Evolutionary conservation across 2,888 invertebrate species (phyloP).

Genomic region (Boloria euphrosyne): DNA sequence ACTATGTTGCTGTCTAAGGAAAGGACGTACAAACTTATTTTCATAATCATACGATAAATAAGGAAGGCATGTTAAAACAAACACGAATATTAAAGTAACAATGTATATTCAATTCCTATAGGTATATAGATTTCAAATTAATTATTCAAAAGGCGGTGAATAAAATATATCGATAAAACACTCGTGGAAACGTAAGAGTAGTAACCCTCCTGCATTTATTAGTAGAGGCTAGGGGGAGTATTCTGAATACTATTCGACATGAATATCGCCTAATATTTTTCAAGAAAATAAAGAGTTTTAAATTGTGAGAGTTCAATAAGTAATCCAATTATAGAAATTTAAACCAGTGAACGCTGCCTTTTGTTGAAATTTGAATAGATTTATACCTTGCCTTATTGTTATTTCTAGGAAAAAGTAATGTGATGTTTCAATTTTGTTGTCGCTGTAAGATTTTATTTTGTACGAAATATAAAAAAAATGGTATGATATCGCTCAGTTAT

Average conservation of each 20-base stretch:
- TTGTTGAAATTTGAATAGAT: background rate
- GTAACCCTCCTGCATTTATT: slow-evolving; percentile 54
- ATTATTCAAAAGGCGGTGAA: slow-evolving; percentile 48
- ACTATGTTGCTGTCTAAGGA: no score
- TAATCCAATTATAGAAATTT: slow-evolving; percentile 17
- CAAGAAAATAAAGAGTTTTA: slow-evolving; percentile 9
- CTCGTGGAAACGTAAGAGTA: slow-evolving; percentile 51
- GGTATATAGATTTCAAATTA: slow-evolving; percentile 23
- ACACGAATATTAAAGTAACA: background rate
- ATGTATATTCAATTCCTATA: background rate
- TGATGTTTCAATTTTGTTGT: no score
- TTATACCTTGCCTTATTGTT: background rate
- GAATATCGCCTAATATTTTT: slow-evolving; percentile 22
- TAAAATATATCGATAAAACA: slow-evolving; percentile 63
- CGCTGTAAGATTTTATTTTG: no score
- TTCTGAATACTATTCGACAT: slow-evolving; percentile 41
- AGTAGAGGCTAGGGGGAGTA: slow-evolving; percentile 41
- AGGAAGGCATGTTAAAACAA: background rate
- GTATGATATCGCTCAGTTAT: no score
- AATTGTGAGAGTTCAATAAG: slow-evolving; percentile 14
- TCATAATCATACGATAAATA: no score
- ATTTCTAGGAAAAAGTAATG: background rate
- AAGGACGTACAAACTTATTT: no score
- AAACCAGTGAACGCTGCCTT: background rate
- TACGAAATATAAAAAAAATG: no score